These are phyloP conservation scores for Sphinx pinastri DNA, from an alignment of 2,888 invertebrate species.

Conservation along the genomic window DNA sequence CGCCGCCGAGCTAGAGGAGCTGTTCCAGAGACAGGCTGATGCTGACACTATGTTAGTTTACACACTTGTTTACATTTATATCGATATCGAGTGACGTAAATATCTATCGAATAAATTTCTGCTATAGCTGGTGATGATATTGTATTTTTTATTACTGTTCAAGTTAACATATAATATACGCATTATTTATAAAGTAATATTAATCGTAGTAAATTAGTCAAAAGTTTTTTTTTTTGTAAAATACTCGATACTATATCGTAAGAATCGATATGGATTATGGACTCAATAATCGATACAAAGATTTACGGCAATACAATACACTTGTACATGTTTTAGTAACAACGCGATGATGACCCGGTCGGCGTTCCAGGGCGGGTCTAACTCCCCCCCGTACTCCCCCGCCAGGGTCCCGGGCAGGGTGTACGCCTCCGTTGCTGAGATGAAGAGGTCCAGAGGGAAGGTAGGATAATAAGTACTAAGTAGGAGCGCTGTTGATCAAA, in stretches of 20 bases:
- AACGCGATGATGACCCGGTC: conserved; percentile 90
- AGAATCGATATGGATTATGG: too few species aligned
- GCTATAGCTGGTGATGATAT: not conserved
- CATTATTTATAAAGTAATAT: too few species aligned
- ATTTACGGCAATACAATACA: conserved; percentile 18
- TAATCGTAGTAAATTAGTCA: too few species aligned
- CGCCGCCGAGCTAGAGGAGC: conserved; percentile 95
- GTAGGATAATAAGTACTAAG: conserved; percentile 61
- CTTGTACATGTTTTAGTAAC: conserved; percentile 57
- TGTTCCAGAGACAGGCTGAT: conserved; percentile 94
- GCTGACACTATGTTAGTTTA: conserved; percentile 64
- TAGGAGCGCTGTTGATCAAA: not conserved
- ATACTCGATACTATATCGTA: too few species aligned
- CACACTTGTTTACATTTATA: too few species aligned
- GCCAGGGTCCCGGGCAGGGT: conserved; percentile 87
- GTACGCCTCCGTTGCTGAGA: conserved; percentile 97
- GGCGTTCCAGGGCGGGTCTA: conserved; percentile 86
- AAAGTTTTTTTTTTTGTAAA: too few species aligned
- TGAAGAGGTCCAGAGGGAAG: conserved; percentile 94
- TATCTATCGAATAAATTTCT: too few species aligned
- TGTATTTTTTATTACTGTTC: too few species aligned
- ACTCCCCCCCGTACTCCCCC: conserved; percentile 88
- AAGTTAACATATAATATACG: too few species aligned
- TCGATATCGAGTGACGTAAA: too few species aligned
- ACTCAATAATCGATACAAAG: too few species aligned